These are phyloP conservation scores for Caenorhabditis elegans DNA, from an alignment of 1,140 invertebrate species.

Conservation along the genomic window DNA sequence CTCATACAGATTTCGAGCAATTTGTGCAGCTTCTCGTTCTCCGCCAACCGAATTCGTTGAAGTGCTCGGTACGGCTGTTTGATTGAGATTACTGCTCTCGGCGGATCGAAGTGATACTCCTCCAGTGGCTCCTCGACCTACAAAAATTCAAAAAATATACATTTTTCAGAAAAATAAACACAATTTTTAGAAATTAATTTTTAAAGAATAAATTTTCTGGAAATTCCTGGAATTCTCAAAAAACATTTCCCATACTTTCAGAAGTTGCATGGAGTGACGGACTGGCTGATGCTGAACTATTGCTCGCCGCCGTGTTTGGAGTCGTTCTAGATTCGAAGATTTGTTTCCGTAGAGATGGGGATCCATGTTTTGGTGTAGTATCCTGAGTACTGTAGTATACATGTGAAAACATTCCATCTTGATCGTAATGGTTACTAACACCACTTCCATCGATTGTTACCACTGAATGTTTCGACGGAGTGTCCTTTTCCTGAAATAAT, in stretches of 20 bases:
- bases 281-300: background rate
- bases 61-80: background rate
- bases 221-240: too few species aligned
- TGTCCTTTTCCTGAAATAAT: background rate
- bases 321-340: background rate
- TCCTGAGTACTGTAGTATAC: background rate
- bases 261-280: background rate
- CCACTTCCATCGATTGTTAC: background rate
- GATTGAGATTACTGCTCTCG: background rate
- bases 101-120: too few species aligned
- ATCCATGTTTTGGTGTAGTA: background rate
- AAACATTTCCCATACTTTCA: background rate
- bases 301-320: background rate
- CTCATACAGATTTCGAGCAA: background rate
- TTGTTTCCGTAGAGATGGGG: background rate
- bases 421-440: too few species aligned
- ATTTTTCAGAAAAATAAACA: background rate
- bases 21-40: background rate
- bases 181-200: background rate
- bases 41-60: slow-evolving; percentile 12
- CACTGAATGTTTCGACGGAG: background rate
- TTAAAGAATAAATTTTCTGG: too few species aligned
- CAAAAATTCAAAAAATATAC: too few species aligned
- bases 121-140: too few species aligned
- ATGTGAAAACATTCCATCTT: background rate